phyloP scores from a whole-genome alignment of 2,113 vertebrate species.

The Gambusia holbrooki region DNA sequence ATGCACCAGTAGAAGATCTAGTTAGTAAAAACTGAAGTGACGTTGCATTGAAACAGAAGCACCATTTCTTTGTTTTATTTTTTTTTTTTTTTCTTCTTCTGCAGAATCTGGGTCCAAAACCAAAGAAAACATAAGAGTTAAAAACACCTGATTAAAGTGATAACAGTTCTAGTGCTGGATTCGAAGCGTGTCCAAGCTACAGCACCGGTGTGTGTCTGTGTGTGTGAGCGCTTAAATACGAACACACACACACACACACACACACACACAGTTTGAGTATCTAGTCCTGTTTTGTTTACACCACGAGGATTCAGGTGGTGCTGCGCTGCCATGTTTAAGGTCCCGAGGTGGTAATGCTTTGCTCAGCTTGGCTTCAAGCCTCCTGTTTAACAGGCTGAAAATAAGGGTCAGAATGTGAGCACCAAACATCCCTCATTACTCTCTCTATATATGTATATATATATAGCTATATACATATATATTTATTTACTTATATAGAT shows the following conservation, averaged over 20 bases:
- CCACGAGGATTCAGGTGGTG: conserved; percentile 27
- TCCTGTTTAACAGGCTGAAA: conserved; percentile 57
- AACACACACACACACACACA: conserved; percentile 8
- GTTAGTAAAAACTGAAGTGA: conserved; percentile 21
- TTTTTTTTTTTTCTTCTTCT: conserved; percentile 1
- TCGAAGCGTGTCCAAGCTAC: conserved; percentile 32
- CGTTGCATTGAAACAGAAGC: conserved; percentile 60
- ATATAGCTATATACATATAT: conserved; percentile 33
- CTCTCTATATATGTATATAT: conserved; percentile 40
- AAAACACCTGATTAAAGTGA: conserved; percentile 44
- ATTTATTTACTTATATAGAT: conserved; percentile 39
- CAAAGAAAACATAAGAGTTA: background rate
- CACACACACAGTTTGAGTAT: conserved; percentile 22
- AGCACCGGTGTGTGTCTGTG: conserved; percentile 28
- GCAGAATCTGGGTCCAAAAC: conserved; percentile 31
- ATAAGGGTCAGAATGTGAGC: conserved; percentile 58
- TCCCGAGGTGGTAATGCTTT: conserved; percentile 39
- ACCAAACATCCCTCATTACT: conserved; percentile 48
- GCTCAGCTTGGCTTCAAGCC: conserved; percentile 57
- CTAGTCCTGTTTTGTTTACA: conserved; percentile 10
- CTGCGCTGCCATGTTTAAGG: conserved; percentile 37
- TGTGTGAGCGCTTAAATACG: background rate
- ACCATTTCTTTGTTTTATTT: conserved; percentile 64
- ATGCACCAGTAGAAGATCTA: conserved; percentile 51
- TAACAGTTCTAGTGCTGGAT: conserved; percentile 46